These are phyloP conservation scores for Torymus auratus DNA, from an alignment of 2,888 invertebrate genomes.

Conservation along the genomic window DNA sequence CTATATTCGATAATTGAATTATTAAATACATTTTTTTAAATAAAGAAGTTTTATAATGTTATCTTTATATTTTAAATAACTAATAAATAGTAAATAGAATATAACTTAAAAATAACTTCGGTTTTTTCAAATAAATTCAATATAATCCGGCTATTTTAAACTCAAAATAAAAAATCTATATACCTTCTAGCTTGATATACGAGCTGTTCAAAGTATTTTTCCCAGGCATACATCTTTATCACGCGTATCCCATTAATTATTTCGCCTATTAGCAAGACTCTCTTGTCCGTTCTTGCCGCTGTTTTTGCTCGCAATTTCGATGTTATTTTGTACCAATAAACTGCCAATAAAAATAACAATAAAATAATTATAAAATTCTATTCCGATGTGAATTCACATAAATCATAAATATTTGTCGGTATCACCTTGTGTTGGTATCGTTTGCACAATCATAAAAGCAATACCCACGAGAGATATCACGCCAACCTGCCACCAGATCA, in stretches of 20 bases:
- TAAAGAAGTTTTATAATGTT: too few species aligned
- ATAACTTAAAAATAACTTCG: too few species aligned
- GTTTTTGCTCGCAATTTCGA: slow-evolving; percentile 77
- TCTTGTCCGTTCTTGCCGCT: slow-evolving; percentile 81
- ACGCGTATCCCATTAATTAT: slow-evolving; percentile 87
- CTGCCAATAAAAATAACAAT: slow-evolving; percentile 66
- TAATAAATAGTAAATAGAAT: too few species aligned
- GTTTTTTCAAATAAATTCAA: too few species aligned
- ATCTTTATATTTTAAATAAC: too few species aligned
- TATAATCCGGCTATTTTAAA: too few species aligned
- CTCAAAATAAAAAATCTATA: slow-evolving; percentile 53
- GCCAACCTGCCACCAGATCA: slow-evolving; percentile 80
- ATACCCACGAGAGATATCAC: slow-evolving; percentile 82
- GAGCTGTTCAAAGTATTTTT: slow-evolving; percentile 85
- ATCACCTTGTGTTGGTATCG: slow-evolving; percentile 78
- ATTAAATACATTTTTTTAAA: too few species aligned
- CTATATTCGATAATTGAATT: too few species aligned
- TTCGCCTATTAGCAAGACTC: slow-evolving; percentile 88
- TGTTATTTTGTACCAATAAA: slow-evolving; percentile 77
- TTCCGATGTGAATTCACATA: too few species aligned
- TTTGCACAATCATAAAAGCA: slow-evolving; percentile 78
- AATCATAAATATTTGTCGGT: not conserved
- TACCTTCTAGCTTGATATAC: slow-evolving; percentile 84
- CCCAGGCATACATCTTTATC: slow-evolving; percentile 93
- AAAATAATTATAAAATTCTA: too few species aligned